phyloP scores from a whole-genome alignment of 2,888 invertebrate genomes.

The Galeopsomyia nigrocyanea region DNA sequence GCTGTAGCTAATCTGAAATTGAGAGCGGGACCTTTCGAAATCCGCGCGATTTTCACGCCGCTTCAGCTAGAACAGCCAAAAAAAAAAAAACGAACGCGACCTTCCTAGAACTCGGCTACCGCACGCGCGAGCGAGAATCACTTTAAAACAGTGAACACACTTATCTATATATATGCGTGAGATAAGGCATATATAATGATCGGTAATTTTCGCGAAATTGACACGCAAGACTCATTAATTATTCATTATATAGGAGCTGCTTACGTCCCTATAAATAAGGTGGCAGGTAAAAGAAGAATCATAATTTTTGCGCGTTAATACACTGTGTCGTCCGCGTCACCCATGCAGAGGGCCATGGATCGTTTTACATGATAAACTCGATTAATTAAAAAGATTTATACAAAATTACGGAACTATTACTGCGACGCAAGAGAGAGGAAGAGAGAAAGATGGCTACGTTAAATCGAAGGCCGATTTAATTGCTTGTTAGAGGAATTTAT shows the following conservation, averaged over 20 bases:
- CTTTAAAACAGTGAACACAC: slow-evolving; percentile 5
- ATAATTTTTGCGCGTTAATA: slow-evolving; percentile 16
- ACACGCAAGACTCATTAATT: slow-evolving; percentile 39
- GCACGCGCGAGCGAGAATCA: not conserved
- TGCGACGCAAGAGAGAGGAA: not conserved
- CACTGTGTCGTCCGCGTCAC: not conserved
- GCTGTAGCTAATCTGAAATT: slow-evolving; percentile 44
- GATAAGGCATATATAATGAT: slow-evolving; percentile 30
- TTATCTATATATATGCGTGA: not conserved
- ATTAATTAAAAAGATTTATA: slow-evolving; percentile 31
- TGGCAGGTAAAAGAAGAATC: slow-evolving; percentile 4
- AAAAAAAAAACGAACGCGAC: not conserved
- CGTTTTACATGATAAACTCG: slow-evolving; percentile 31
- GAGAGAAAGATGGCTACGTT: not conserved
- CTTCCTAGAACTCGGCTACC: slow-evolving; percentile 13
- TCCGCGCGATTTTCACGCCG: slow-evolving; percentile 33
- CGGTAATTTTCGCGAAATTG: slow-evolving; percentile 36
- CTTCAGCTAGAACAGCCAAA: not conserved
- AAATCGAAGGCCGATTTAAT: slow-evolving; percentile 28
- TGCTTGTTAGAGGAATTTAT: slow-evolving; percentile 27
- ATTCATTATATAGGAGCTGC: slow-evolving; percentile 34
- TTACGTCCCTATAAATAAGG: slow-evolving; percentile 38
- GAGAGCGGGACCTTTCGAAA: slow-evolving; percentile 25
- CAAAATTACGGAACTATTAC: slow-evolving; percentile 23
- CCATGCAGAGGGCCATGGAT: not conserved